Conservation (phyloP, 2,113 vertebrate genomes). For the Zosterops japonicus region DNA sequence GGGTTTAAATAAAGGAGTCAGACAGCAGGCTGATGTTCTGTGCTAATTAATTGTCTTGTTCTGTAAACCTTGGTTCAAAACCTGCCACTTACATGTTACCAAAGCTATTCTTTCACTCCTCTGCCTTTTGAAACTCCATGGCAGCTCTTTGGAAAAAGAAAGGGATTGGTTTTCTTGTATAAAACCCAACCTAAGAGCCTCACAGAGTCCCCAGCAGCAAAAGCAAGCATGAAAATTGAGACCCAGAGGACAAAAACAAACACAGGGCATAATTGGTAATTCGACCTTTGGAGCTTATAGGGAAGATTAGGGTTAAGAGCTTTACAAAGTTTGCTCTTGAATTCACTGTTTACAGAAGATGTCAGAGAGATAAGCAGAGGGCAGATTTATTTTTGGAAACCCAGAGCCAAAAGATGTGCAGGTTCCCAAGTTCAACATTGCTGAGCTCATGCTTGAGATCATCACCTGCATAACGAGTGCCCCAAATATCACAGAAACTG, state of each 20-base stretch:
- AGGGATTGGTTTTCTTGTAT: background rate
- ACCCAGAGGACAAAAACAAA: background rate
- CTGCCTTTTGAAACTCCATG: background rate
- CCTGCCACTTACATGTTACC: rapidly evolving
- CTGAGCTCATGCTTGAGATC: background rate
- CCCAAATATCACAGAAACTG: background rate
- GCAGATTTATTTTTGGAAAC: background rate
- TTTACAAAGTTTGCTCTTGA: background rate
- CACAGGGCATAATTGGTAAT: background rate
- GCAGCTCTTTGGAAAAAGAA: background rate
- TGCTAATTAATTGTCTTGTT: background rate
- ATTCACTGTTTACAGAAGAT: conserved; percentile 11
- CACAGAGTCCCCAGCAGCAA: background rate
- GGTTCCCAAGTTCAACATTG: background rate
- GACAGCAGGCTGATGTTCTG: background rate
- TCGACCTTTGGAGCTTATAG: background rate
- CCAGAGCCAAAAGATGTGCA: background rate
- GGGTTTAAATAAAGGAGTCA: background rate
- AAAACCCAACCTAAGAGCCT: background rate
- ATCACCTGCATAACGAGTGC: background rate
- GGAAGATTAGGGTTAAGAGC: background rate
- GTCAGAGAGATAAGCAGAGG: background rate
- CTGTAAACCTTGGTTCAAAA: background rate
- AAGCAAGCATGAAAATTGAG: conserved; percentile 8
- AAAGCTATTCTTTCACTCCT: background rate